Percentiles rank a stretch among this genome's conserved stretches.
These are phyloP conservation scores for Ornithoptera priamus DNA, from an alignment of 2,888 invertebrate genomes.

Conservation along the genomic window DNA sequence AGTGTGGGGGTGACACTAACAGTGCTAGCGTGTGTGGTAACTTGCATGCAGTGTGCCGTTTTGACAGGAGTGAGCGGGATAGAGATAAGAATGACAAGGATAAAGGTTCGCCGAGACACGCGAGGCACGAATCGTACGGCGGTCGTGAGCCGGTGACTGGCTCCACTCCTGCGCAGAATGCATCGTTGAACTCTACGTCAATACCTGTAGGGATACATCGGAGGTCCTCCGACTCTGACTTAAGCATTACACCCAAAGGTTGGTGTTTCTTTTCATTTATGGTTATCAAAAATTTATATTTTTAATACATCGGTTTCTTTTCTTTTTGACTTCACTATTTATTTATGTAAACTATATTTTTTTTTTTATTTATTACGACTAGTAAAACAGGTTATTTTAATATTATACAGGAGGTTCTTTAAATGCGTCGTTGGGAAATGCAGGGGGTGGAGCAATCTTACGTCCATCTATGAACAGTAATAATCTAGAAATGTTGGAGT, in stretches of 20 bases:
- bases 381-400: background rate
- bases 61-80: conserved; percentile 67
- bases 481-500: conserved; percentile 93
- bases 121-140: conserved; percentile 79
- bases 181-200: conserved; percentile 70
- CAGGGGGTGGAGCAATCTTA: conserved; percentile 80
- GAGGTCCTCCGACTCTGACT: conserved; percentile 95
- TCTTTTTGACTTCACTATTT: too few relatives aligned
- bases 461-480: conserved; percentile 86
- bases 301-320: too few relatives aligned
- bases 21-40: conserved; percentile 76
- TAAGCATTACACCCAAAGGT: conserved; percentile 97
- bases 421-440: conserved; percentile 74
- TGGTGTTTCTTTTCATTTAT: conserved; percentile 26
- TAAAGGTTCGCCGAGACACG: conserved; percentile 70
- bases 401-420: conserved; percentile 85
- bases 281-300: too few relatives aligned
- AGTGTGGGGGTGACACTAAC: conserved; percentile 55
- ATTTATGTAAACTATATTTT: too few relatives aligned
- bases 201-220: conserved; percentile 83
- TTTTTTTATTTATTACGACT: too few relatives aligned
- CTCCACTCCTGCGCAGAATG: conserved; percentile 49
- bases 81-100: conserved; percentile 58
- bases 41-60: conserved; percentile 78
- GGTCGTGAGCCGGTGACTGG: conserved; percentile 61